Conservation (phyloP, 1,140 invertebrate genomes). For the Pemphigus obesinymphae region DNA sequence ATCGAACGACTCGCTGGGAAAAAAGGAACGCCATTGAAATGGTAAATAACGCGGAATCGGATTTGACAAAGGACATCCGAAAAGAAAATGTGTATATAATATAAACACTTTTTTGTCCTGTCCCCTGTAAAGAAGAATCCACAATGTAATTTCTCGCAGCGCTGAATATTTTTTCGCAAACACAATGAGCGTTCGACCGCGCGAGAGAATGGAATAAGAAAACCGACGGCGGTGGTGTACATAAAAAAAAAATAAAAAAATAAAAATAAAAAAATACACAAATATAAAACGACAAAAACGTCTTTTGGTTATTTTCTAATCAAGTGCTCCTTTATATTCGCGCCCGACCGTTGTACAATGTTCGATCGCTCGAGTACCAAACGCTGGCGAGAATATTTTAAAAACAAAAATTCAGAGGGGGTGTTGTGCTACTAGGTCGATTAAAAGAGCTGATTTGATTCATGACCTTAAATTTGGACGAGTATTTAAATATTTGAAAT, state of each 20-base stretch:
- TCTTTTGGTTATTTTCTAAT: slow-evolving; percentile 11
- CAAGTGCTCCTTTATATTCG: slow-evolving; percentile 10
- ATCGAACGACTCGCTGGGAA: slow-evolving; percentile 5
- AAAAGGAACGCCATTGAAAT: not conserved
- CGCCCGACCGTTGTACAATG: no score
- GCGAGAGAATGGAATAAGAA: not conserved
- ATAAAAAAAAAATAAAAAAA: no score
- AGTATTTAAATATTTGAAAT: no score
- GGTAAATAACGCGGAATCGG: slow-evolving; percentile 10
- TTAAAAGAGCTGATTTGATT: no score
- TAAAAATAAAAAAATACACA: no score
- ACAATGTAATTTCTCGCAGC: slow-evolving; percentile 14
- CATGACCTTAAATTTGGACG: no score
- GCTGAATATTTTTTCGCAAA: not conserved
- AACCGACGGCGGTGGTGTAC: not conserved
- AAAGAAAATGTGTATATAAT: not conserved
- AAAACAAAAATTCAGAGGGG: no score
- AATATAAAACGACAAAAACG: not conserved
- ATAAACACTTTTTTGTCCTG: slow-evolving; percentile 6
- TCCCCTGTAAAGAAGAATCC: not conserved
- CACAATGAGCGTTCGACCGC: not conserved
- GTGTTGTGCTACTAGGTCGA: no score
- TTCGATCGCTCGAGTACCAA: no score
- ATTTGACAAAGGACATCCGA: not conserved
- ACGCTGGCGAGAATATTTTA: no score